Evolutionary conservation across 2,888 invertebrate genomes (phyloP), one percentile per base, ranked within the genome.

Genomic region (Nemotelus nigrinus): DNA sequence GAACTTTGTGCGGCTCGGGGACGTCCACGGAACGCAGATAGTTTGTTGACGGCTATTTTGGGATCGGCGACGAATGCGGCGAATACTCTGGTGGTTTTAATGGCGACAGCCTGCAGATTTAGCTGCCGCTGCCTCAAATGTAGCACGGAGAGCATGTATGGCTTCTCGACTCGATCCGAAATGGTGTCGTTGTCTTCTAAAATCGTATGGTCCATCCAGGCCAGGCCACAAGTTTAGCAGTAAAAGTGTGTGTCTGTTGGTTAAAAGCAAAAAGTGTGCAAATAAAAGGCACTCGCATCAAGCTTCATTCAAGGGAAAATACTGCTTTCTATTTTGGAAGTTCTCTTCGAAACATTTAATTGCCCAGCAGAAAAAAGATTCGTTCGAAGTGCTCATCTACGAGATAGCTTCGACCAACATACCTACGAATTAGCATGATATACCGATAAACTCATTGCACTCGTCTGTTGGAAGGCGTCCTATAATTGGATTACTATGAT

Each of bases 21-120:
- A 70, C 53, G 70, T 70, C 43, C 70, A 53, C 43, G 70, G 53
- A 53, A 55, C 55, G 39, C 41, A 53, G 48, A 74, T 41, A 60
- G 48, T 74, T 74, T 74, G 74, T 74, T 74, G 74, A 74, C 74
- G 74, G 74, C 74, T 74, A 74, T 74, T 74, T 74, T 74, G 60
- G 74, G 74, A 60, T 57, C 63, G 74, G 74, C 74, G 74, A 74
- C 74, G 60, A 60, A 60, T 72, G 74, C 53, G 70, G 63, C 48
- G 58, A 10, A 60, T 39, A 48, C 60, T 74, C 53, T 47, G 41
- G 74, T 50, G 74, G 71, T 43, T 63, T 65, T 41, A n/a, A 10
- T 41, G 55, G 44, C 55, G 55, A 57, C 55, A 65, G 74, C 60
- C 45, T 74, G 74, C 74, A 60, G 74, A 74, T 74, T 74, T 74